Base-by-base conservation (phyloP, 2,888 invertebrate species). In the Limenitis camilla region DNA sequence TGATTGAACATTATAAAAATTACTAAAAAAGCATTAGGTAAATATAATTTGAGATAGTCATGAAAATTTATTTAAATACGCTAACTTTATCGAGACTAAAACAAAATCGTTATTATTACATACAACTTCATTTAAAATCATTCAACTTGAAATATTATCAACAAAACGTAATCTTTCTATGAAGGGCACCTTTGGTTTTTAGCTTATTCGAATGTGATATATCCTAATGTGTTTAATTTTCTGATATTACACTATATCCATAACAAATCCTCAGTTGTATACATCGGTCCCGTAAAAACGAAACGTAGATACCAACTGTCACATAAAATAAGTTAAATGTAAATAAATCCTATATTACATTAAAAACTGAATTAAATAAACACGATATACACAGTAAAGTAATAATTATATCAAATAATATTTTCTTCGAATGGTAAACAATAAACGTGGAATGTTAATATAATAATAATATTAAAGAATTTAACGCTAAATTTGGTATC, bases 161-260 rank as follows among this genome's bases (percentile, higher is more conserved):
- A 87, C 86, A 87, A 83, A 87, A 87, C 85, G 85, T 86, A 86
- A 84, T 85, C 81, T 79, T 84, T 85, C 82, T 87, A 86, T 89
- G 90, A 90, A 93, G 93, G 93, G 93, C 93, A 93, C 93, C 93
- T 93, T 93, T 93, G 93, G 93, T 93, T 93, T 93, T 90, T 91
- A 92, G 92, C 92, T 92, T 92, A 91, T 73, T 81, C 85, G 77
- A 87, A 90, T 89, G 89, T 78, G 78, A 82, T 88, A 87, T 72
- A 85, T 82, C 80, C 85, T 84, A 85, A 79, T 78, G 80, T 82
- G 81, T 85, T 88, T 45, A 81, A 76, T 81, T 82, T 85, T 85
- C 80, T 80, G 81, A 67, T 78, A 78, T 77, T 80, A 81, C 74
- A 76, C 80, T 84, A 82, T 74, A 78, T 76, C 74, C 72, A 79